Evolutionary conservation across 2,888 invertebrate genomes (phyloP), one percentile per base, ranked within the genome.

Genomic region (Augochlorella aurata): DNA sequence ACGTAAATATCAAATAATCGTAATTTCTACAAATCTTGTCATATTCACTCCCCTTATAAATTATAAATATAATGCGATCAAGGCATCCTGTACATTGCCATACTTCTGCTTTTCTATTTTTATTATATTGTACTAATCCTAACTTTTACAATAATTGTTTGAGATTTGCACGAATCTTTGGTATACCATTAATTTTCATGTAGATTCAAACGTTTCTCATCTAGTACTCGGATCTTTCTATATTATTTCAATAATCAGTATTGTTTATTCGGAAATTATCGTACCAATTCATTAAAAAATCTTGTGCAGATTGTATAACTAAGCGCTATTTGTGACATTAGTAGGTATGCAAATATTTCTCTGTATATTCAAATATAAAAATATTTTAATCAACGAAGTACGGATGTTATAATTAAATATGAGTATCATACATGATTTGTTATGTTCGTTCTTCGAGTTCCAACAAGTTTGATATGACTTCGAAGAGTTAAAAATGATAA

Each of bases 141-240:
- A 87, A 86, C 87, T 87, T 91, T 91, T 91, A 92, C 88, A 92
- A 89, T 89, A 91, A 90, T 88, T 85, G 86, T 88, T 90, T 92
- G 91, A 93, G 88, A 88, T 90, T 92, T 90, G 90, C 90, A 86
- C 90, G 89, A 89, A 92, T 93, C 93, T 93, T 93, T 93, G 93
- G 93, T 93, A 93, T 93, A 91, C 88, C 91, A 91, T 92, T 88
- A 88, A 92, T 91, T 91, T 89, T 86, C 83, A 85, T 90, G 86
- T 90, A 89, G 90, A 91, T 92, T 89, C 92, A 92, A 90, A 91
- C 79, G 84, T 86, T 79, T 88, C 44, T 69, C 72, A 87, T 87
- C 83, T 87, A 84, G 84, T 83, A 79, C 76, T 74, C 75, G 77
- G 82, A 85, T 79, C 79, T 76, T 82, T 84, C 70, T 77, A 63